Evolutionary conservation across 2,888 invertebrate species (phyloP).

Genomic region (Diachrysia chrysitis): DNA sequence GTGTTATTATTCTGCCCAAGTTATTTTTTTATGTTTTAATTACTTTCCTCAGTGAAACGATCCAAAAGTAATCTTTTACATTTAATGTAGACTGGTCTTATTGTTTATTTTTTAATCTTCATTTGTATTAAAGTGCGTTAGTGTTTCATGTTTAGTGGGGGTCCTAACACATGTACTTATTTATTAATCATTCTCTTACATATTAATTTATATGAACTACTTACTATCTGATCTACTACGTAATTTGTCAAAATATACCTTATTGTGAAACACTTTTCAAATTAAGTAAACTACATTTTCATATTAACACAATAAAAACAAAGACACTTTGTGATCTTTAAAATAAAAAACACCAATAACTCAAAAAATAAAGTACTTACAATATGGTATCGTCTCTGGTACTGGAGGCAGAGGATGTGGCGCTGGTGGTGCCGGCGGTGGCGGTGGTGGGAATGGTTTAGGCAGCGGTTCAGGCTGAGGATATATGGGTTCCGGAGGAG

Average conservation of each 20-base stretch:
- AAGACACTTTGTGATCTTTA: too few species aligned
- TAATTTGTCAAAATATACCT: too few species aligned
- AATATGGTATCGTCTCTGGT: slow-evolving; percentile 35
- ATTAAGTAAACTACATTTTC: too few species aligned
- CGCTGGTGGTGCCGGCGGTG: slow-evolving; percentile 10
- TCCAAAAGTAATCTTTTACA: too few species aligned
- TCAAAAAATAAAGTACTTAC: slow-evolving; percentile 39
- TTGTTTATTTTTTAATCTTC: not conserved
- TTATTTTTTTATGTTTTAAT: not conserved
- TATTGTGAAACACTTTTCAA: too few species aligned
- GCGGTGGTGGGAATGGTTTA: slow-evolving; percentile 18
- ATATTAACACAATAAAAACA: too few species aligned
- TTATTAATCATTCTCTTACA: too few species aligned
- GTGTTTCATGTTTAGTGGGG: slow-evolving; percentile 11
- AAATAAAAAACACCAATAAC: too few species aligned
- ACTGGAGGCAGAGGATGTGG: slow-evolving; percentile 17
- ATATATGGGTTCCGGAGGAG: slow-evolving; percentile 14
- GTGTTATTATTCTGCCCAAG: not conserved
- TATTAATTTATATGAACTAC: too few species aligned
- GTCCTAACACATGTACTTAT: not conserved
- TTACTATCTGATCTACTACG: too few species aligned
- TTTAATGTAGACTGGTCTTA: too few species aligned
- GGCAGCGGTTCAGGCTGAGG: slow-evolving; percentile 29
- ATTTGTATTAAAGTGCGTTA: slow-evolving; percentile 8
- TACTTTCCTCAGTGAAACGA: not conserved